A percentile compares a stretch with the other conserved stretches of the same genome.
These are phyloP conservation scores for Dermochelys coriacea DNA, from an alignment of 2,797 vertebrate species.

Conservation along the genomic window DNA sequence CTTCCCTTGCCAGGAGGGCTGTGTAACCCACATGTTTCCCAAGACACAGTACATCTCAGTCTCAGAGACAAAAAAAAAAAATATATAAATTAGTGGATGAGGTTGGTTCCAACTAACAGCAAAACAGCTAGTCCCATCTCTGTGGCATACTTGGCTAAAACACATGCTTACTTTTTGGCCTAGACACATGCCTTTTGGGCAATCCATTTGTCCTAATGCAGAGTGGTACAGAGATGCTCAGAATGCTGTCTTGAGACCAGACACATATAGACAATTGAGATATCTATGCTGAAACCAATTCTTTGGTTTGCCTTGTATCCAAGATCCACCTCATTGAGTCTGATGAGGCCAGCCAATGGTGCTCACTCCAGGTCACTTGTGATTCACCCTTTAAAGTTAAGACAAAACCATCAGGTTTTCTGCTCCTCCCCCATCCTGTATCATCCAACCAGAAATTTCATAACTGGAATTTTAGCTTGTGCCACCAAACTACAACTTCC, in stretches of 20 bases:
- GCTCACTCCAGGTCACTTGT: not conserved
- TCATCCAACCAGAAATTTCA: not conserved
- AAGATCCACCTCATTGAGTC: not conserved
- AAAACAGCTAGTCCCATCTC: no score
- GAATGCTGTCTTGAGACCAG: accelerated
- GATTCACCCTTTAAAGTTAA: not conserved
- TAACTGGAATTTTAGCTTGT: not conserved
- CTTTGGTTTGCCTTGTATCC: accelerated
- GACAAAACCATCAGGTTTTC: not conserved
- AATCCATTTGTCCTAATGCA: not conserved
- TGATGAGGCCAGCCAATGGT: accelerated
- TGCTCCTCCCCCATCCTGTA: not conserved
- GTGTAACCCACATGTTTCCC: not conserved
- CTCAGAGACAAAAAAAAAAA: not conserved
- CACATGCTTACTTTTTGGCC: no score
- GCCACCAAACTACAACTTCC: accelerated
- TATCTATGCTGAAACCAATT: not conserved
- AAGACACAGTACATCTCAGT: not conserved
- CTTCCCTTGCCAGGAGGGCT: not conserved
- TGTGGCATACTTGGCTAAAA: no score
- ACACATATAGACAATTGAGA: not conserved
- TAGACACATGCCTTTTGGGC: not conserved
- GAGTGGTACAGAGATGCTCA: not conserved
- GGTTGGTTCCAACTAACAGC: no score
- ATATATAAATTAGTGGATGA: no score